Percentiles rank a stretch among this genome's conserved stretches.
Evolutionary conservation across 1,140 invertebrate species (phyloP).

Genomic region (Apis dorsata): DNA sequence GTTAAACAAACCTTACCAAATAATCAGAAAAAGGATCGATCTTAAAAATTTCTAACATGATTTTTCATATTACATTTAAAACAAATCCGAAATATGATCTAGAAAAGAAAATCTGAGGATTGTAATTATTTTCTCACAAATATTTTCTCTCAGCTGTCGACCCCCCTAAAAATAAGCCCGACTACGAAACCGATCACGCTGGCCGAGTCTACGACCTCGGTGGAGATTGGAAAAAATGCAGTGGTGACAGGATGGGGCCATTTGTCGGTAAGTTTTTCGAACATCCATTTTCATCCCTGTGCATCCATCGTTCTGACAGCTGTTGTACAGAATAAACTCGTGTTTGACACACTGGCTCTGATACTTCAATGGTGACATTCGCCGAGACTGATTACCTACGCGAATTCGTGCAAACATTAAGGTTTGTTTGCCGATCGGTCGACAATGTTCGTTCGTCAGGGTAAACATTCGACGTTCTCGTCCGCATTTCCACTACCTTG

Average conservation of each 20-base stretch:
- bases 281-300: background rate
- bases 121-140: too few relatives aligned
- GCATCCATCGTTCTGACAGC: slow-evolving; percentile 6
- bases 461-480: slow-evolving; percentile 40
- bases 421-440: slow-evolving; percentile 58
- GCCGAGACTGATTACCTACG: slow-evolving; percentile 42
- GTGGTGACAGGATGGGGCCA: slow-evolving; percentile 83
- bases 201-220: slow-evolving; percentile 32
- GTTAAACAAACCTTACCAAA: too few relatives aligned
- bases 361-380: slow-evolving; percentile 29
- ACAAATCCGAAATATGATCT: too few relatives aligned
- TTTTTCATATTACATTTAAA: too few relatives aligned
- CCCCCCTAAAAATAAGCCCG: slow-evolving; percentile 46
- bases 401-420: slow-evolving; percentile 61
- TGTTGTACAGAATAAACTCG: slow-evolving; percentile 7
- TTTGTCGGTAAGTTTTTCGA: slow-evolving; percentile 74
- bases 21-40: too few relatives aligned
- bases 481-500: background rate
- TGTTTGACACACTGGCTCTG: slow-evolving; percentile 37
- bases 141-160: slow-evolving; percentile 48
- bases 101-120: too few relatives aligned
- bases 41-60: too few relatives aligned
- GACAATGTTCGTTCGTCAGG: slow-evolving; percentile 33
- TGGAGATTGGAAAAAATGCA: slow-evolving; percentile 17
- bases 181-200: slow-evolving; percentile 58